Conservation (phyloP, 2,888 invertebrate species). For the Phanerotoma sp. region DNA sequence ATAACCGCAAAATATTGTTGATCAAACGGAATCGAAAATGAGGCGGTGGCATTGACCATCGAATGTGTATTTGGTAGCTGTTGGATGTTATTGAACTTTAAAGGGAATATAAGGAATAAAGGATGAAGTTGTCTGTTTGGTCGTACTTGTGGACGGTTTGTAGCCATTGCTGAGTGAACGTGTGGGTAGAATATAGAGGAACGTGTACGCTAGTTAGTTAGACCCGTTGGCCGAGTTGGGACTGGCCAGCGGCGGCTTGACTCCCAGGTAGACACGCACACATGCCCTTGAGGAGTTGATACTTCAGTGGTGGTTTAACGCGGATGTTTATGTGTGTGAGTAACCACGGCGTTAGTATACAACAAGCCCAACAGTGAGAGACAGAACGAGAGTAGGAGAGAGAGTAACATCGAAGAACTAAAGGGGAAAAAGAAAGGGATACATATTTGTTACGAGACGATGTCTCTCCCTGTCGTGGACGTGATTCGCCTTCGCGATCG, state of each 20-base stretch:
- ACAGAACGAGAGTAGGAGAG: constrained; percentile 9
- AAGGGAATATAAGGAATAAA: background rate
- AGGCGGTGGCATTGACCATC: too few species aligned
- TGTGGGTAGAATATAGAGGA: constrained; percentile 36
- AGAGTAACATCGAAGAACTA: constrained; percentile 15
- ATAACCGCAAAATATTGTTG: too few species aligned
- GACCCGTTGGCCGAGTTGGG: constrained; percentile 41
- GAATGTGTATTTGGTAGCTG: too few species aligned
- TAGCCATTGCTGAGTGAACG: constrained; percentile 19
- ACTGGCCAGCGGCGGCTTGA: constrained; percentile 12
- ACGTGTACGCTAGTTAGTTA: constrained; percentile 49
- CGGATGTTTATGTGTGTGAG: constrained; percentile 6
- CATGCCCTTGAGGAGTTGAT: constrained; percentile 23
- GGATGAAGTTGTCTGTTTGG: constrained; percentile 19
- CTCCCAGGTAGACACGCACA: constrained; percentile 34
- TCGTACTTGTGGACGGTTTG: constrained; percentile 30
- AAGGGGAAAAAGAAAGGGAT: constrained; percentile 30
- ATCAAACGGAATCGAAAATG: too few species aligned
- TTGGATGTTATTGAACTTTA: background rate
- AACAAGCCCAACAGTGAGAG: background rate
- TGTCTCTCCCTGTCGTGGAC: constrained; percentile 50
- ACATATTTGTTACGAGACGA: constrained; percentile 55
- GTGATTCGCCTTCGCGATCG: constrained; percentile 54
- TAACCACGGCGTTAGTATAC: constrained; percentile 1
- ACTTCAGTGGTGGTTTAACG: constrained; percentile 18